Evolutionary conservation across 1,140 invertebrate genomes (phyloP), one percentile per base, ranked within the genome.

Genomic region (Megalopta genalis): DNA sequence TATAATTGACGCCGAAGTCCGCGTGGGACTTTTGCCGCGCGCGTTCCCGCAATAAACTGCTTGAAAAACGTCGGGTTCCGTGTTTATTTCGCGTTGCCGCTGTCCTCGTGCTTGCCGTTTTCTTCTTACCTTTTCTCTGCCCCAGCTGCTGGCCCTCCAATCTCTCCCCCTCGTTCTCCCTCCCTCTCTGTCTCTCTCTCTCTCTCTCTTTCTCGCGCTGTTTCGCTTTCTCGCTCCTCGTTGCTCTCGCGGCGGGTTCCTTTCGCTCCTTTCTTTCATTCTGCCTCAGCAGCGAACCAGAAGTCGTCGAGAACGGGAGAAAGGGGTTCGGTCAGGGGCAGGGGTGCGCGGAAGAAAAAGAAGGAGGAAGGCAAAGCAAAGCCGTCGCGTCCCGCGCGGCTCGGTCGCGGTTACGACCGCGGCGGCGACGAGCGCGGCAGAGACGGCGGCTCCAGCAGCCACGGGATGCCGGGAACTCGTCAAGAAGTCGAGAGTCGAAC

Each of bases 1-100:
- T 92, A 92, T 92, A 92, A 92, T 92, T 92, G 91, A 92, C 90
- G 90, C 86, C 89, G 87, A 90, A 92, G 90, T 86, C 86, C 88
- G 90, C 89, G 87, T 88, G 90, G 88, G 90, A 91, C 89, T 90
- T 77, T 88, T 86, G 87, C 88, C 67, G 81, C 84, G 66, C 71
- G 75, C 76, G 73, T 42, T 82, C 76, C 65, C 69, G 85, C 73
- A 88, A 90, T 90, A 91, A 90, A 90, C 85, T 86, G 87, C 88
- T 86, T 86, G 84, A 85, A 87, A 83, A 86, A 88, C 87, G 76
- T 90, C 80, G 82, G 81, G 84, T 88, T 72, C 81, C 67, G 76
- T 83, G 64, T 83, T 85, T 87, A 80, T 85, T 76, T 82, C 75
- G 80, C 72, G 75, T 63, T 62, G 57, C 77, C 64, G 27, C 64